Base-by-base conservation (phyloP, 2,113 vertebrate genomes). In the Esox niger region DNA sequence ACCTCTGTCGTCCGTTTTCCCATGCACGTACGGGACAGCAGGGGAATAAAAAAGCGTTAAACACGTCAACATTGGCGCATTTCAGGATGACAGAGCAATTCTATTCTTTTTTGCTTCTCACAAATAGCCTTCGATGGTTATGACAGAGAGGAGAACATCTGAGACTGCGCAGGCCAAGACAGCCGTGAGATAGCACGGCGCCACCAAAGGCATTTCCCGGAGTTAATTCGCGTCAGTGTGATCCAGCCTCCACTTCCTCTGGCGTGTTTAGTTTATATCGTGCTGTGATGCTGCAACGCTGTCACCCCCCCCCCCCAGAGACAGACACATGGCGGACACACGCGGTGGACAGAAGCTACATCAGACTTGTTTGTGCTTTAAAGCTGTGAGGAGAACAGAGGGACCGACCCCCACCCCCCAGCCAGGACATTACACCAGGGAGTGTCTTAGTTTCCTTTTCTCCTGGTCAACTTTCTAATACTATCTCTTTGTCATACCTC, bases 361-460 rank as follows among this genome's bases (percentile, higher is more conserved):
- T 85, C 81, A 83, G 71, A 81, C 55, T 78, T 67, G 75, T 82
- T 68, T 79, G 65, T 76, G 65, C 82, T 75, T 83, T 79, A 79
- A 82, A 86, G 77, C 82, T 64, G 15, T 0, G 64, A 32, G 65
- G 76, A 73, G 70, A 82, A 43, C 13, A 43, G 38, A 17, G 38
- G 5, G 38, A 43, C 38, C 13, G 38, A 66, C 49, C 68, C 75
- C 76, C 57, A 30, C 52, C 61, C 66, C 79, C 79, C 55, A 66
- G 57, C 52, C 70, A 64, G 68, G 69, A 76, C 71, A 56, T 73
- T 74, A 49, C 49, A 65, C 63, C 31, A n/a, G 46, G 55, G 82
- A 73, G 79, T 76, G 82, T 83, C 75, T 74, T 72, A 47, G 49
- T 54, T 55, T 57, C 62, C 54, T 26, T 68, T 61, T 67, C 60